Evolutionary conservation across 2,888 invertebrate genomes (phyloP), one percentile per base, ranked within the genome.

Genomic region (Resseliella maxima): DNA sequence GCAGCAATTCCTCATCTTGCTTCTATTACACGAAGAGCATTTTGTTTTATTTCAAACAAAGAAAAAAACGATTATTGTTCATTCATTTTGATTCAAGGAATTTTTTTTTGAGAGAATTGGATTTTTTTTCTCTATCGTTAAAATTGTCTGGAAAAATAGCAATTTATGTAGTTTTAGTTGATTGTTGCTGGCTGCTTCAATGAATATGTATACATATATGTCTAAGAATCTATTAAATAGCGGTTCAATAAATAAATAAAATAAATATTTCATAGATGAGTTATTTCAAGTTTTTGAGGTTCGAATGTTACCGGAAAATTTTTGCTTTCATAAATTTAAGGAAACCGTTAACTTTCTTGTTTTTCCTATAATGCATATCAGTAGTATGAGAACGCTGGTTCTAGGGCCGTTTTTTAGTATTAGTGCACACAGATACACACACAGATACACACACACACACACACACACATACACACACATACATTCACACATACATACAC

Each of bases 141-240:
- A 15, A 18, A 50, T 6, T 18, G 18, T 50, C 18, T 50, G 2
- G 18, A 50, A n/a, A 50, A 50, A 18, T 50, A 18, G 2, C 2
- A 18, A 50, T 6, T 50, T 18, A n/a, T 50, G n/a, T 50, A 8
- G 18, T 50, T 8, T 18, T 18, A 18, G 46, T 18, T 50, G 18
- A 50, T 50, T 18, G 18, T 6, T 50, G 3, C 24, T 59, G 59
- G 59, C 24, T 24, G 59, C 46, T 18, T 1, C 46, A 1, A 50
- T 50, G 46, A 50, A 50, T 50, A 50, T 50, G 46, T 50, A 50
- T 50, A n/a, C n/a, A n/a, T n/a, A n/a, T n/a, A n/a, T n/a, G 46
- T 18, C 46, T 15, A n/a, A n/a, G 18, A 50, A 50, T 15, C 2
- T 50, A 50, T 59, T 59, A n/a, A n/a, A n/a, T n/a, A n/a, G n/a